These are phyloP conservation scores for cattle (Bos taurus) DNA, from an alignment of 2,113 vertebrate genomes.

Conservation along the genomic window ARS-UCD2.0 NC_037343.1:20391501-20392000, in stretches of 20 bases:
- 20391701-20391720: background rate
- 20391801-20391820: background rate
- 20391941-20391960: background rate
- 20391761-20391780: background rate
- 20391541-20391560: fast-evolving
- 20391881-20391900: background rate
- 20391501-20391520: background rate
- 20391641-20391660: background rate
- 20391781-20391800: background rate
- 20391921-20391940: background rate
- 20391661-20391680: background rate
- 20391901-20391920: fast-evolving
- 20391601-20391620: background rate
- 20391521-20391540: background rate
- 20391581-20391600: background rate
- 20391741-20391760: background rate
- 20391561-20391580: background rate
- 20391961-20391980: background rate
- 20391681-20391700: background rate
- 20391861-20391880: background rate
- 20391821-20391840: background rate
- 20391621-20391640: background rate
- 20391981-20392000: background rate
- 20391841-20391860: background rate
- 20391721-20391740: fast-evolving